phyloP scores from a whole-genome alignment of 2,113 vertebrate genomes.

The Collichthys lucidus region DNA sequence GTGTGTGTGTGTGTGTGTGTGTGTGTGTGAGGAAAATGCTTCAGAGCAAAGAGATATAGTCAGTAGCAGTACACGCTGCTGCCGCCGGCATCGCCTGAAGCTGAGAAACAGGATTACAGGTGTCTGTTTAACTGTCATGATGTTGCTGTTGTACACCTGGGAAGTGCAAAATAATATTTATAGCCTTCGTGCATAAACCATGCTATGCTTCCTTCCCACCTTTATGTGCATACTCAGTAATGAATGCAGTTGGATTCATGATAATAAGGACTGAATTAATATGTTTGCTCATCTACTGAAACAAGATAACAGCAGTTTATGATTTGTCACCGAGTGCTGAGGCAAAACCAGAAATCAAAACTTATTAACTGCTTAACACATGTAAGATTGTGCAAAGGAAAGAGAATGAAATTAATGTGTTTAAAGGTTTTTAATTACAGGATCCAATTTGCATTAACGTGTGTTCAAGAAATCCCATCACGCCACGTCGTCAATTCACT shows the following conservation, averaged over 20 bases:
- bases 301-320: not conserved
- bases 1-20: constrained; percentile 21
- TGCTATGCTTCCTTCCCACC: not conserved
- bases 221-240: not conserved
- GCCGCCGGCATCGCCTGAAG: constrained; percentile 30
- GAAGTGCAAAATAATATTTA: not conserved
- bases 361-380: not conserved
- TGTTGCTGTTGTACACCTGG: not conserved
- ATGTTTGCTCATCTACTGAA: not conserved
- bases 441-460: not conserved
- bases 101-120: constrained; percentile 17
- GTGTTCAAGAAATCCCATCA: not conserved
- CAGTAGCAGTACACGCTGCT: not conserved
- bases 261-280: constrained; percentile 3
- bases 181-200: not conserved
- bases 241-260: constrained; percentile 3
- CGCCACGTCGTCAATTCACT: no score
- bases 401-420: not conserved
- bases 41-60: constrained; percentile 11
- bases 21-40: not conserved
- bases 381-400: not conserved
- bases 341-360: not conserved
- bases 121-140: constrained; percentile 22
- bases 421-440: not conserved
- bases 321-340: not conserved